Percentiles rank a stretch among this genome's conserved stretches.
Conservation (phyloP, 2,797 vertebrate species). For the Enteromius viviparus region DNA sequence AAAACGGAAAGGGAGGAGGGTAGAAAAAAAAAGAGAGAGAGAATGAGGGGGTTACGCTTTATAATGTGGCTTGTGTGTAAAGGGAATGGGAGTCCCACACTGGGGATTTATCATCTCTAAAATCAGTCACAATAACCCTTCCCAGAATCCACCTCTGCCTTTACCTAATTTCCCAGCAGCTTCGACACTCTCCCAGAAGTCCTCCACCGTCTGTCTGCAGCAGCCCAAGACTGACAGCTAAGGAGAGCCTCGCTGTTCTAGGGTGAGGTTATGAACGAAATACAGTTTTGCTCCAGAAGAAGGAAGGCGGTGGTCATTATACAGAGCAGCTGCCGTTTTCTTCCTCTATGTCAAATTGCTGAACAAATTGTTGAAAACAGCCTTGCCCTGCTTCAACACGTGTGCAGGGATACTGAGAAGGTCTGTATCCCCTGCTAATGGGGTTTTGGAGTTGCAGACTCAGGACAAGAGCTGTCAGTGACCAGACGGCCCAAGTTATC, state of each 20-base stretch:
- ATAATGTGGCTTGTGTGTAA: neutral
- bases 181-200: conserved; percentile 46
- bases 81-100: conserved; percentile 32
- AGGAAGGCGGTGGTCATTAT: conserved; percentile 29
- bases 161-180: conserved; percentile 67
- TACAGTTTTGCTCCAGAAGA: conserved; percentile 35
- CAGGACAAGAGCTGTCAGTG: neutral
- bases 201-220: conserved; percentile 56
- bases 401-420: neutral
- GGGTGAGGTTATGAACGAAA: conserved; percentile 49
- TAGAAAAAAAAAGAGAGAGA: conserved; percentile 17
- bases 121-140: conserved; percentile 60
- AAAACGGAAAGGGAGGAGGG: neutral
- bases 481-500: neutral
- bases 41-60: neutral
- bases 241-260: conserved; percentile 43
- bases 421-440: conserved; percentile 6
- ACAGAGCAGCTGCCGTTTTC: conserved; percentile 27
- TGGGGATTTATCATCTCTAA: conserved; percentile 47
- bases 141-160: conserved; percentile 54
- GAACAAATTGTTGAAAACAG: conserved; percentile 30
- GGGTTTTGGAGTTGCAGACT: conserved; percentile 2
- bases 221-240: conserved; percentile 55
- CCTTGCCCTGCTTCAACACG: conserved; percentile 1
- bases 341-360: conserved; percentile 33